Conservation (phyloP, 2,797 vertebrate genomes). For the Propithecus deckenii region DNA sequence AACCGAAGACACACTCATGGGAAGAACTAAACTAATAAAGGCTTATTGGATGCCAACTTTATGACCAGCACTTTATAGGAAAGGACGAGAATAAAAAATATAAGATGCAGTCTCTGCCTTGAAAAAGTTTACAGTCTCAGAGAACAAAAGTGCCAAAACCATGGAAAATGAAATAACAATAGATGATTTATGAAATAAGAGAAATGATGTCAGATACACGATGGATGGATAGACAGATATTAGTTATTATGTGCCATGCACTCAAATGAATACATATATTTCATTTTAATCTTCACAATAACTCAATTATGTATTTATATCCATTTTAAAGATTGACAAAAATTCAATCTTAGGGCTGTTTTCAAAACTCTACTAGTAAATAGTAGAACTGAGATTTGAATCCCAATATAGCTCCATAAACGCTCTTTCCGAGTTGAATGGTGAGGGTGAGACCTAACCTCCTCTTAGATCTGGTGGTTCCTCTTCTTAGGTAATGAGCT, state of each 20-base stretch:
- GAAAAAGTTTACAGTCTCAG: neutral
- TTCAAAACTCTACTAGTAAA: neutral
- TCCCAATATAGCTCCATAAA: neutral
- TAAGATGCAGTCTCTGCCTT: neutral
- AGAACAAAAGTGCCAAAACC: slow-evolving; percentile 15
- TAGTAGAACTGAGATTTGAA: neutral
- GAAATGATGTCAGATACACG: neutral
- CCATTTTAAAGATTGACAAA: slow-evolving; percentile 14
- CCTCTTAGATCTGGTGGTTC: neutral
- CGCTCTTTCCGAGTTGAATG: neutral
- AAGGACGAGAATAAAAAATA: neutral
- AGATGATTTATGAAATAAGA: neutral
- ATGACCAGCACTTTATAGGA: neutral
- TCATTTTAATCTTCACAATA: slow-evolving; percentile 24
- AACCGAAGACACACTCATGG: neutral
- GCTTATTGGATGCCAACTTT: neutral
- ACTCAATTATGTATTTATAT: neutral
- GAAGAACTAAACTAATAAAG: slow-evolving; percentile 4
- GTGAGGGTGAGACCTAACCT: neutral
- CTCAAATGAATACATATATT: neutral
- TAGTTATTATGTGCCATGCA: neutral
- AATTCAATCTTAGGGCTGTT: neutral
- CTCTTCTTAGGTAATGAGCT: neutral
- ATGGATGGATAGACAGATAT: neutral
- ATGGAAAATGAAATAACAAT: slow-evolving; percentile 37